phyloP scores from a whole-genome alignment of 2,113 vertebrate genomes.

The Labeo catla region DNA sequence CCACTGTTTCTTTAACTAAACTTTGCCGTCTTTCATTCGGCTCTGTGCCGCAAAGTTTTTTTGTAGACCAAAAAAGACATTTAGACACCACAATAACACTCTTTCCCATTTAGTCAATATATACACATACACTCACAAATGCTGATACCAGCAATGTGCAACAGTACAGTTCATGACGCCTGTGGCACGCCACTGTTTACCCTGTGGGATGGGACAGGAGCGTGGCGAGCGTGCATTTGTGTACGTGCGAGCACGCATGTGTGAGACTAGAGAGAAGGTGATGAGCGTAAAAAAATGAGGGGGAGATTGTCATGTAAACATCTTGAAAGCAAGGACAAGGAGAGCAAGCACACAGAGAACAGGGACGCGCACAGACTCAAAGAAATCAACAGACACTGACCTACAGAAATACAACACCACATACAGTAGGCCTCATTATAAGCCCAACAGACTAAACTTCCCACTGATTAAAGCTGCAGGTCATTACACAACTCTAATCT shows the following conservation, averaged over 20 bases:
- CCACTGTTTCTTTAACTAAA: neutral
- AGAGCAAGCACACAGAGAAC: constrained; percentile 12
- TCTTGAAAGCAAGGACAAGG: constrained; percentile 17
- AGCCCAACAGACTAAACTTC: constrained; percentile 9
- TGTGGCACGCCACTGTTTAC: constrained; percentile 51
- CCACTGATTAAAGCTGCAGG: constrained; percentile 38
- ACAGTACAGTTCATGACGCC: constrained; percentile 33
- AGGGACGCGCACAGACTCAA: constrained; percentile 14
- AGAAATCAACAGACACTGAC: constrained; percentile 32
- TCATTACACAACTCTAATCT: constrained; percentile 34
- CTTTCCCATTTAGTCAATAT: neutral
- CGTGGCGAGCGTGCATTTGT: constrained; percentile 13
- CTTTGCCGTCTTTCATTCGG: constrained; percentile 20
- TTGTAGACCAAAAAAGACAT: constrained; percentile 33
- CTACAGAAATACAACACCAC: constrained; percentile 36
- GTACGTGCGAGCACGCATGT: constrained; percentile 31
- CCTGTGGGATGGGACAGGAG: constrained; percentile 35
- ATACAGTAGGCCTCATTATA: constrained; percentile 40
- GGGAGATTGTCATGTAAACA: constrained; percentile 42
- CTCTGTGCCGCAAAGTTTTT: neutral
- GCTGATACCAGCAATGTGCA: constrained; percentile 25
- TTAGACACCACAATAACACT: constrained; percentile 39
- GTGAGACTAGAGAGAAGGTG: constrained; percentile 26
- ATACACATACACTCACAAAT: constrained; percentile 12
- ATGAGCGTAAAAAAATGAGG: constrained; percentile 51